Evolutionary conservation across 2,113 vertebrate species (phyloP), one percentile per base, ranked within the genome.

Genomic region (Menidia beryllina): DNA sequence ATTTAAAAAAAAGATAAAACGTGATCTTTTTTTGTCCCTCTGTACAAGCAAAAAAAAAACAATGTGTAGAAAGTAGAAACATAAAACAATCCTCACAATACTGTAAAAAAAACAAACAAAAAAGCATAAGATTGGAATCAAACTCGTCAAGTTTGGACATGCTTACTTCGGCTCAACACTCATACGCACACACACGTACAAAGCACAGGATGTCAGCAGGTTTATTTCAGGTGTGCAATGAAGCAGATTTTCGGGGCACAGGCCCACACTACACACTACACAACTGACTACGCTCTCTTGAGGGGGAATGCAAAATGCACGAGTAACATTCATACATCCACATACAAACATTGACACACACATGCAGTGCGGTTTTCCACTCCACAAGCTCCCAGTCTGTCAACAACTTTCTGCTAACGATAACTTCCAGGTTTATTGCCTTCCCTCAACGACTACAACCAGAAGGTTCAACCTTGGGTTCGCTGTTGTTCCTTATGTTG

Each of bases 1-100:
- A 90, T 85, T 86, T 82, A 91, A 93, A 93, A 90, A 93, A 34
- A 45, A 89, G 73, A 88, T 90, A 90, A 88, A 91, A 90, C 78
- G 69, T 8, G 69, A 84, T 77, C 55, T 71, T 67, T 77, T n/a
- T 75, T 70, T 45, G 64, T 75, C 65, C 81, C 66, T 85, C 92
- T 87, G 65, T 88, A 89, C 84, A 92, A 85, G 64, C 86, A 75
- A 89, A 59, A 75, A 89, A 59, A 82, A 82, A 76, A 72, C 41
- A 71, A 57, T 49, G 45, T 75, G 58, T 39, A 59, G 34, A 49
- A 81, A 83, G 83, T 53, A 82, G 79, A 39, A 78, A 81, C 72
- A 66, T 68, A 81, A 77, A 74, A 73, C 25, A 80, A 84, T 83
- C 77, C 82, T 87, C 85, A 91, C 79, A 83, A 90, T 60, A 89